Evolutionary conservation across 2,888 invertebrate species (phyloP).

Genomic region (Agrenia bidenticulata): DNA sequence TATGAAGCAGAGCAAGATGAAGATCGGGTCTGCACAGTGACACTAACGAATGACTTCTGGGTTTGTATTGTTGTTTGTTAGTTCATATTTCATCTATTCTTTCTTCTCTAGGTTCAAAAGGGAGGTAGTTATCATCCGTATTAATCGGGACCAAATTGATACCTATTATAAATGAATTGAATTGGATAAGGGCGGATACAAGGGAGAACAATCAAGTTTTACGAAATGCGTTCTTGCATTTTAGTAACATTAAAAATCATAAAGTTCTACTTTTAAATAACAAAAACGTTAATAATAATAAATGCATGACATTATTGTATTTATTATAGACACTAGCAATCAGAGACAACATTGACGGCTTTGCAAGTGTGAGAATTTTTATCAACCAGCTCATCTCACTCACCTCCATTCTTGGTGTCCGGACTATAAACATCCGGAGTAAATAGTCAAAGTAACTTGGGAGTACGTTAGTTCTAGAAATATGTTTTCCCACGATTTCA

Average conservation of each 20-base stretch:
- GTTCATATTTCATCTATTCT: background rate
- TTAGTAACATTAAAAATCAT: no score
- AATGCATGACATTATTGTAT: no score
- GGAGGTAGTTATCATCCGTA: background rate
- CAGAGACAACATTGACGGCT: constrained; percentile 13
- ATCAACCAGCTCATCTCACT: no score
- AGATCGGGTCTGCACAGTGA: constrained; percentile 3
- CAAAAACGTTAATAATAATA: no score
- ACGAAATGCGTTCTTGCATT: background rate
- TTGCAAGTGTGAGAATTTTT: background rate
- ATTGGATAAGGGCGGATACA: background rate
- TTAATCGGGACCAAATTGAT: constrained; percentile 5
- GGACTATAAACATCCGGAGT: no score
- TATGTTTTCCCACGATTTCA: constrained; percentile 19
- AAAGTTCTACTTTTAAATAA: no score
- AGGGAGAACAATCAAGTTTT: background rate
- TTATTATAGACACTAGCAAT: background rate
- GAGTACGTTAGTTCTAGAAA: no score
- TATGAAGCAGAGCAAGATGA: no score
- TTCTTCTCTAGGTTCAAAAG: background rate
- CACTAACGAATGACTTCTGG: constrained; percentile 2
- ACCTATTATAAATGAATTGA: background rate
- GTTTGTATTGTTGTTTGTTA: background rate
- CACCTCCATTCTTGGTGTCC: no score
- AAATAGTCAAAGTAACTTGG: no score